Conservation (phyloP, 1,140 invertebrate species). For the Polypedilum pembai region DNA sequence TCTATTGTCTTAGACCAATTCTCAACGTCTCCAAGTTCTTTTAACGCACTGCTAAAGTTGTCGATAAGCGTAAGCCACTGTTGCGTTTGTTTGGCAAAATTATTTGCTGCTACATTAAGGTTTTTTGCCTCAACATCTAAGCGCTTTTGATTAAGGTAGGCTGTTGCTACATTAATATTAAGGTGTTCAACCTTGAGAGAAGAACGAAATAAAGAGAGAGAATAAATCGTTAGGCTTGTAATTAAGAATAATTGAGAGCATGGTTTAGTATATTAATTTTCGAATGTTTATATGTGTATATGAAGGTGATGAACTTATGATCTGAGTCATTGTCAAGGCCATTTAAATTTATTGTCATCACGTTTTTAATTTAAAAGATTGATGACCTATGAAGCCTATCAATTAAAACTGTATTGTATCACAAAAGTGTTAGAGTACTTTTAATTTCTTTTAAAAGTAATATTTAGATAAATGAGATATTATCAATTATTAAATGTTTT, state of each 20-base stretch:
- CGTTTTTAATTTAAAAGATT: background rate
- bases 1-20: conserved; percentile 98
- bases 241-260: background rate
- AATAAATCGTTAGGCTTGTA: background rate
- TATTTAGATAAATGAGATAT: too few relatives aligned
- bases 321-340: background rate
- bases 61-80: conserved; percentile 93
- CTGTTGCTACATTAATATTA: conserved; percentile 94
- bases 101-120: conserved; percentile 85
- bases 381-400: background rate
- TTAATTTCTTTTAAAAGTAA: too few relatives aligned
- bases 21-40: conserved; percentile 98
- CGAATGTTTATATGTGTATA: too few relatives aligned
- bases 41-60: conserved; percentile 89
- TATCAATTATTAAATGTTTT: background rate
- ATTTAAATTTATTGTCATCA: background rate
- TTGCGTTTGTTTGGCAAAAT: conserved; percentile 93
- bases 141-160: conserved; percentile 96
- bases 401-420: too few relatives aligned
- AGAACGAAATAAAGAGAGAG: background rate
- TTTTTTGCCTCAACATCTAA: conserved; percentile 95
- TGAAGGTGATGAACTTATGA: background rate
- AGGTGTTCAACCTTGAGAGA: conserved; percentile 68
- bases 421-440: too few relatives aligned
- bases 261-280: too few relatives aligned